Base-by-base conservation (phyloP, 2,888 invertebrate genomes). In the Herminia tarsipennalis region DNA sequence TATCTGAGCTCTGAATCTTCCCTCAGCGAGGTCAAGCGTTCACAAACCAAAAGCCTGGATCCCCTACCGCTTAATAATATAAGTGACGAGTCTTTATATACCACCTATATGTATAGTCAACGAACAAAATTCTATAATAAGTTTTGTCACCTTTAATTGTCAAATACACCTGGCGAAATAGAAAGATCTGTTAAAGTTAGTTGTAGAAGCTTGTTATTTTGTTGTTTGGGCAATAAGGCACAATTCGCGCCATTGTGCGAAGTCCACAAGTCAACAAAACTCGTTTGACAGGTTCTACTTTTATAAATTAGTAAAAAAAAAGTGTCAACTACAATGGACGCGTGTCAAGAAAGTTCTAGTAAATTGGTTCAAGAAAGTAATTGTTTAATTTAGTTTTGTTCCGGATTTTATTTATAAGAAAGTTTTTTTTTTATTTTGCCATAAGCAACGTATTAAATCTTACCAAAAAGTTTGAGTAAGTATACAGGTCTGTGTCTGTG, bases 211-310 rank as follows among this genome's bases (percentile, higher is more conserved):
- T 1, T 21, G 8, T 30, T 24, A 13, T 38, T 8, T 27, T 16
- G 27, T 30, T 25, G 28, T 33, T 25, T 20, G n/a, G 13, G 24
- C 30, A 55, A 49, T 39, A 40, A 27, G 13, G 13, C 20, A 42
- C 34, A 45, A 39, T 56, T 54, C 53, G 35, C 51, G 40, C 35
- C 33, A 34, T 30, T 40, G 49, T 50, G 63, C 45, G 24, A 60
- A 53, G 55, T 51, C 38, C 56, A 46, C 37, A 24, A 36, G 3
- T 9, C n/a, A 20, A 9, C 6, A 8, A 2, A 41, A 50, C 42
- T 28, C 12, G 48, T 52, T 42, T 3, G 14, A 40, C 56, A 13
- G 21, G 42, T 51, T 52, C 36, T 34, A 29, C 12, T 43, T 36
- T 21, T 10, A 24, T 33, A 39, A 29, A 14, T 46, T 30, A 34